Conservation (phyloP, 2,113 vertebrate species). For the Rhadina sibilatrix region DNA sequence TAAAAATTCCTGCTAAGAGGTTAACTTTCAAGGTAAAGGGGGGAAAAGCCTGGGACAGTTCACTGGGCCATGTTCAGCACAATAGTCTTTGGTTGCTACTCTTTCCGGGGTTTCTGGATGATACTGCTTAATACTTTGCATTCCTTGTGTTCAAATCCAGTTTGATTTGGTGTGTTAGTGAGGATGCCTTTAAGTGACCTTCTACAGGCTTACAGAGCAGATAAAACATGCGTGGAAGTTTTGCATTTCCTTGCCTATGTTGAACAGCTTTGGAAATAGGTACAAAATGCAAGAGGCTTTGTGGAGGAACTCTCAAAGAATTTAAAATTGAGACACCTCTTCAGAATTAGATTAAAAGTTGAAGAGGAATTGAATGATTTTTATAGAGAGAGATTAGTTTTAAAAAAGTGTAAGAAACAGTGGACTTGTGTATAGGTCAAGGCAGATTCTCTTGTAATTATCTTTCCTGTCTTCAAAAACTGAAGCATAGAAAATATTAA, state of each 20-base stretch:
- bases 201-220: neutral
- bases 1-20: neutral
- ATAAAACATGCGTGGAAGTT: neutral
- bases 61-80: neutral
- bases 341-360: neutral
- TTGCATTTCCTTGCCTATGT: neutral
- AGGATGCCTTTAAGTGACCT: neutral
- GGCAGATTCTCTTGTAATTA: neutral
- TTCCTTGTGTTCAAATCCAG: neutral
- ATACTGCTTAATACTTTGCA: neutral
- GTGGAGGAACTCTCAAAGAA: neutral
- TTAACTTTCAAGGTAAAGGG: neutral
- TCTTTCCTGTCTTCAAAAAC: neutral
- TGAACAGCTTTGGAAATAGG: neutral
- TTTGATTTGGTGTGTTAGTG: neutral
- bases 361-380: neutral
- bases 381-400: neutral
- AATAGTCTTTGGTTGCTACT: neutral
- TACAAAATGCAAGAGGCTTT: neutral
- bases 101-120: neutral
- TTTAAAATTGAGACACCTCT: neutral
- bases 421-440: neutral
- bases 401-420: neutral
- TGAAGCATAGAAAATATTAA: neutral
- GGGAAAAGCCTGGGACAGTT: neutral